Conservation (phyloP, 2,797 vertebrate genomes). For the Momotus momota region DNA sequence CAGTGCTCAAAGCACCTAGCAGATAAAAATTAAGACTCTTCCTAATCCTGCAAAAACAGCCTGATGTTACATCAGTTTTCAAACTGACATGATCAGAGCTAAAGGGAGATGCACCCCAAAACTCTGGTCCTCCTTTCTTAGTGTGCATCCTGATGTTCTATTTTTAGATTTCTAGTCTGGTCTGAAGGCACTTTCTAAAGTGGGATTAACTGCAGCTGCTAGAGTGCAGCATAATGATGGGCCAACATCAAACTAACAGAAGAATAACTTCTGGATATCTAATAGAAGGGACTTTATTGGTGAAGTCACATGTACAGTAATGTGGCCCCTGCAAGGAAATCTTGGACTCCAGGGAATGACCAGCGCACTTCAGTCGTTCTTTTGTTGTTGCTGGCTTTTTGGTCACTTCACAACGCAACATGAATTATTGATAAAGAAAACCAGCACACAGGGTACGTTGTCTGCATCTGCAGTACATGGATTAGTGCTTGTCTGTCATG, state of each 20-base stretch:
- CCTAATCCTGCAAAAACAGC: background rate
- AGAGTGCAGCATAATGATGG: background rate
- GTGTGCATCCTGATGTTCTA: background rate
- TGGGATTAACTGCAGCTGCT: background rate
- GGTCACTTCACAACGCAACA: background rate
- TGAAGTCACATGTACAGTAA: background rate
- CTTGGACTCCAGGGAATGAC: background rate
- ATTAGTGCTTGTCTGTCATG: background rate
- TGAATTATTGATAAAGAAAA: constrained; percentile 45
- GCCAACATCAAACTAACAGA: background rate
- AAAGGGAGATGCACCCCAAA: background rate
- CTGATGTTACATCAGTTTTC: background rate
- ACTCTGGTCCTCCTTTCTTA: background rate
- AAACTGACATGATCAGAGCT: background rate
- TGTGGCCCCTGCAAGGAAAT: background rate
- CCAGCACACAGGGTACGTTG: constrained; percentile 12
- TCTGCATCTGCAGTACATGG: constrained; percentile 6
- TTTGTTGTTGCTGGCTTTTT: background rate
- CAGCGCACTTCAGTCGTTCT: background rate
- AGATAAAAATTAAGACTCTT: background rate
- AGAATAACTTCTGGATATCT: background rate
- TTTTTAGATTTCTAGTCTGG: background rate
- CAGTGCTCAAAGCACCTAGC: background rate
- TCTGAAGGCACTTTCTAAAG: background rate
- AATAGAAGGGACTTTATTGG: background rate